phyloP scores from a whole-genome alignment of 2,888 invertebrate species.

The Cristatella mucedo region DNA sequence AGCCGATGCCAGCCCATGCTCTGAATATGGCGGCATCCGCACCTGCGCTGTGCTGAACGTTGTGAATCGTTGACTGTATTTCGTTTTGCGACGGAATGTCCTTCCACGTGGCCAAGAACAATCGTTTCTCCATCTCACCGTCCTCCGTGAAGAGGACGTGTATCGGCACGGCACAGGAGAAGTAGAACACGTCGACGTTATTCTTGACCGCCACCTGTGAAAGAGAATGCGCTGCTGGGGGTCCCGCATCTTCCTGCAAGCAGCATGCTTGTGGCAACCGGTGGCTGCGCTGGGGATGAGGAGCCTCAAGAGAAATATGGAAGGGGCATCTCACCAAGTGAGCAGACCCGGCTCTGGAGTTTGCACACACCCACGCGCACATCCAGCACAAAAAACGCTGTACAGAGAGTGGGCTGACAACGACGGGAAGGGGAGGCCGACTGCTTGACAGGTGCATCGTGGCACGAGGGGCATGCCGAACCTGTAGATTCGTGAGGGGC shows the following conservation, averaged over 20 bases:
- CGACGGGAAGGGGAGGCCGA: not conserved
- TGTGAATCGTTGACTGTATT: slow-evolving; percentile 73
- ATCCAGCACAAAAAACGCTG: not conserved
- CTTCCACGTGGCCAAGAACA: slow-evolving; percentile 95
- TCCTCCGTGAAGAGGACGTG: slow-evolving; percentile 86
- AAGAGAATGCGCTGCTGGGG: too few relatives aligned
- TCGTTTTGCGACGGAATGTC: slow-evolving; percentile 97
- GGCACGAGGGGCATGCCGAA: slow-evolving; percentile 18
- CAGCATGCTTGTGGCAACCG: too few relatives aligned
- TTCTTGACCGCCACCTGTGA: slow-evolving; percentile 85
- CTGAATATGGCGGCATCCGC: slow-evolving; percentile 7
- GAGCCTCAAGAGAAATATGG: not conserved
- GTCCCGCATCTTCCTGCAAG: too few relatives aligned
- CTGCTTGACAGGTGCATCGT: not conserved
- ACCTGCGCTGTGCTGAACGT: slow-evolving; percentile 43
- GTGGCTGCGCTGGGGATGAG: too few relatives aligned
- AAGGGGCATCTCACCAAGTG: not conserved
- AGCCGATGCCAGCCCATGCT: not conserved
- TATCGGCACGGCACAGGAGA: slow-evolving; percentile 78
- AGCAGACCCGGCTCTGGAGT: too few relatives aligned
- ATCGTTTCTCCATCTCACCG: slow-evolving; percentile 89
- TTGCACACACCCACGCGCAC: too few relatives aligned
- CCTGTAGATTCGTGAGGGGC: slow-evolving; percentile 84
- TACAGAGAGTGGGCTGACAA: too few relatives aligned
- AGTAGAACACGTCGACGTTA: slow-evolving; percentile 95